These are phyloP conservation scores for Macrocentrus cingulum DNA, from an alignment of 1,140 invertebrate genomes.

Conservation along the genomic window DNA sequence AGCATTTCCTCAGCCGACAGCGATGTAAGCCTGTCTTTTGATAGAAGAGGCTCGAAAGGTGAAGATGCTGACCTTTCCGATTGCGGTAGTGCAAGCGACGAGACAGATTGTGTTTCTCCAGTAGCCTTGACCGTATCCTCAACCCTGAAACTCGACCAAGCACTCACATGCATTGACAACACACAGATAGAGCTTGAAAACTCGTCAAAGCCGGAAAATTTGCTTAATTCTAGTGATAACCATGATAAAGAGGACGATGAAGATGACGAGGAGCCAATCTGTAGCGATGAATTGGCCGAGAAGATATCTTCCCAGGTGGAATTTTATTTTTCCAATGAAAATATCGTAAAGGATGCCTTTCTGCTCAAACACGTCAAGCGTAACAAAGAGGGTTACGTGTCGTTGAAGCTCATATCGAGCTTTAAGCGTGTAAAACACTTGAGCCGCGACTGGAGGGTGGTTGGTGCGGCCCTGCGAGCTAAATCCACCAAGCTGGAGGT, in stretches of 20 bases:
- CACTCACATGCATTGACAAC: slow-evolving; percentile 1
- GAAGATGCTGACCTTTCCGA: slow-evolving; percentile 69
- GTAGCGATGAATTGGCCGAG: slow-evolving; percentile 70
- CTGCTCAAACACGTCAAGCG: slow-evolving; percentile 90
- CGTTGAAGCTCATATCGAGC: slow-evolving; percentile 89
- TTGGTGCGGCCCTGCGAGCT: slow-evolving; percentile 77
- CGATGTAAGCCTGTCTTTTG: slow-evolving; percentile 63
- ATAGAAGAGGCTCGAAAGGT: slow-evolving; percentile 52
- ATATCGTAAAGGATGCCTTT: slow-evolving; percentile 93
- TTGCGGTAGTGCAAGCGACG: slow-evolving; percentile 63
- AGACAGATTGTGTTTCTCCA: slow-evolving; percentile 10
- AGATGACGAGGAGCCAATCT: slow-evolving; percentile 45
- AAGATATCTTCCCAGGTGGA: slow-evolving; percentile 84
- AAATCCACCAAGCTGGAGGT: slow-evolving; percentile 82
- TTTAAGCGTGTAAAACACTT: slow-evolving; percentile 91
- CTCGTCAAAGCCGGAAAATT: no score
- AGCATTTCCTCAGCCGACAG: slow-evolving; percentile 69
- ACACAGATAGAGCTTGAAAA: no score
- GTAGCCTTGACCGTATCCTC: no score
- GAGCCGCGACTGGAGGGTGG: slow-evolving; percentile 90
- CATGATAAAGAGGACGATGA: slow-evolving; percentile 32
- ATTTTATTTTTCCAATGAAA: slow-evolving; percentile 93
- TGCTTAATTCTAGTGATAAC: neutral
- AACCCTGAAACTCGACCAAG: neutral
- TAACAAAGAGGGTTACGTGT: slow-evolving; percentile 94